Evolutionary conservation across 2,797 vertebrate genomes (phyloP).

Genomic region (Pachyuromys duprasi): DNA sequence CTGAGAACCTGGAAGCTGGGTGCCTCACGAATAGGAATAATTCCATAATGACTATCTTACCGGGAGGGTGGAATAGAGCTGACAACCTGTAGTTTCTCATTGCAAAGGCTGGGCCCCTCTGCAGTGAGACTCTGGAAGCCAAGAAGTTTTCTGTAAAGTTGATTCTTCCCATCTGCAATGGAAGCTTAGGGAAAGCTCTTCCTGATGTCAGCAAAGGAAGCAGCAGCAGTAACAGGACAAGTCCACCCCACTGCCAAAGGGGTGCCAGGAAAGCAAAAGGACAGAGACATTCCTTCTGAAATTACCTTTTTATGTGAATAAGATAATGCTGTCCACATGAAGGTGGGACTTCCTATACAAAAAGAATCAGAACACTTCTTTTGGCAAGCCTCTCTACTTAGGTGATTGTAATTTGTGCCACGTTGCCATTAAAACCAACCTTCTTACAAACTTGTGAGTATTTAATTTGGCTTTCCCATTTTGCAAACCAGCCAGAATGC

Average conservation of each 20-base stretch:
- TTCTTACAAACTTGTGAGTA: background rate
- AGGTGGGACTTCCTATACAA: background rate
- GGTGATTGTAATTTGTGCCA: background rate
- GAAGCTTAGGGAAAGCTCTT: background rate
- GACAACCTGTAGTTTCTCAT: background rate
- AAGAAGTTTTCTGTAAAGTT: background rate
- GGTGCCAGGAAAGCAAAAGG: background rate
- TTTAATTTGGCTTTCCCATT: background rate
- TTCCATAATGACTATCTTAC: background rate
- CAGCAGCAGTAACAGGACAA: background rate
- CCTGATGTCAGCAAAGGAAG: background rate
- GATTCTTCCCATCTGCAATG: too few species aligned
- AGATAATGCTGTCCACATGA: background rate
- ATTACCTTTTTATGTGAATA: background rate
- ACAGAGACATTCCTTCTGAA: background rate
- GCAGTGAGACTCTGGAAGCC: background rate
- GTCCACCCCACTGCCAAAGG: background rate
- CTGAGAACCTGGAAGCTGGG: background rate
- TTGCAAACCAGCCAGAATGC: background rate
- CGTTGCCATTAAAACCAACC: background rate
- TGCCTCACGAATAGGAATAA: background rate
- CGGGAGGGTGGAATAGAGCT: background rate
- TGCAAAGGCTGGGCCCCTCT: background rate
- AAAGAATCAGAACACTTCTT: background rate
- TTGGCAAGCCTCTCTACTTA: background rate